These are phyloP conservation scores for Centropus unirufus DNA, from an alignment of 2,113 vertebrate species.

Conservation along the genomic window DNA sequence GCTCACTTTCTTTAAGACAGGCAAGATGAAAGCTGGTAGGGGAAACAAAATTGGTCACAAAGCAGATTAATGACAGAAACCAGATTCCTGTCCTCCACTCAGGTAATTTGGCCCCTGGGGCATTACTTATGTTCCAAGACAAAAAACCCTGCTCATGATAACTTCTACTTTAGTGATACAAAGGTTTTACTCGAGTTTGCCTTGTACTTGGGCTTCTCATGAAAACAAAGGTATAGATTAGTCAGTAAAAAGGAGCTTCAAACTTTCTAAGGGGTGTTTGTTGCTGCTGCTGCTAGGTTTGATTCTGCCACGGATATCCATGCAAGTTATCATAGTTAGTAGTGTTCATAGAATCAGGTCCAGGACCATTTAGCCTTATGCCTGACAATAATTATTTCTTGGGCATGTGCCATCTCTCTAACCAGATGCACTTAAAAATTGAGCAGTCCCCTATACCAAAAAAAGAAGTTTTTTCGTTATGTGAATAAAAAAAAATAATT, in stretches of 20 bases:
- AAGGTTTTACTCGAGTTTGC: not conserved
- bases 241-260: not conserved
- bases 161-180: not conserved
- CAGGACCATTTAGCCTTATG: not conserved
- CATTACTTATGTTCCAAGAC: not conserved
- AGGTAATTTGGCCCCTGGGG: not conserved
- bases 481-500: conserved; percentile 58
- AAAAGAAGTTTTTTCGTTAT: not conserved
- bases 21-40: not conserved
- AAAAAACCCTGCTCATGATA: not conserved
- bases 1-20: not conserved
- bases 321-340: not conserved
- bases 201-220: not conserved
- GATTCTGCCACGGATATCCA: not conserved
- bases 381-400: conserved; percentile 43
- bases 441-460: conserved; percentile 30
- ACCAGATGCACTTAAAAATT: conserved; percentile 47
- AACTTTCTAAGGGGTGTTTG: not conserved
- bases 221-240: not conserved
- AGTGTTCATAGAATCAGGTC: not conserved
- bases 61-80: not conserved
- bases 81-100: not conserved
- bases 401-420: conserved; percentile 37
- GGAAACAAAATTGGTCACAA: not conserved
- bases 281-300: not conserved